Base-by-base conservation (phyloP, 2,888 invertebrate species). In the Metacarcinus magister region DNA sequence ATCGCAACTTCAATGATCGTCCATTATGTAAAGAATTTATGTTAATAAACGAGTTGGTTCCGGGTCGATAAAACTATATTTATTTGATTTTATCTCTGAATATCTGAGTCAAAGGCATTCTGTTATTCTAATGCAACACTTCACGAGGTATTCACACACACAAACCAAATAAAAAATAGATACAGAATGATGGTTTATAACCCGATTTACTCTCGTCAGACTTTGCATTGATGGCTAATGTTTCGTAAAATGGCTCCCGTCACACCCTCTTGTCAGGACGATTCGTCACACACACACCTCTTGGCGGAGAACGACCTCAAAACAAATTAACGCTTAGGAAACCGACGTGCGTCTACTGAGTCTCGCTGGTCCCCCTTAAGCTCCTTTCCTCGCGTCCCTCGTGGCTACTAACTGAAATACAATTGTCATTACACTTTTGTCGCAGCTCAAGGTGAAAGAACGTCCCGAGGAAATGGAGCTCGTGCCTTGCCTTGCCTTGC, bases 371-470 rank as follows among this genome's bases (percentile, higher is more conserved):
- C 87, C 87, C 87, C 87, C 39, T 87, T 87, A 87, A 87, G 39
- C 23, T 39, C 87, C 87, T 39, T 16, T 87, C 87, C 32, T n/a
- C 10, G 13, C 0, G 32, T 39, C 87, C 87, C 39, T 39, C 13
- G 87, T 39, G 87, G 16, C 87, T 39, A 87, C 87, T 87, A 87
- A 39, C 87, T 87, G 87, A 39, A 32, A 87, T 87, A 87, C 39
- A 87, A 87, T 87, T 87, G 87, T 87, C 87, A 87, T 87, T 39
- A 87, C 87, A 39, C 87, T 39, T 87, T 87, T 32, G 87, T 87
- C 39, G 87, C 32, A 0, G 87, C 87, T 32, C 32, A 39, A 32
- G 39, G 87, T 32, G 87, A 87, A 87, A 39, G 87, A 87, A 87
- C 87, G 32, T 28, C n/a, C 75, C 28, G 75, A 8, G 75, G 75